Conservation (phyloP, 2,797 vertebrate genomes). For the Phataginus tetradactyla region DNA sequence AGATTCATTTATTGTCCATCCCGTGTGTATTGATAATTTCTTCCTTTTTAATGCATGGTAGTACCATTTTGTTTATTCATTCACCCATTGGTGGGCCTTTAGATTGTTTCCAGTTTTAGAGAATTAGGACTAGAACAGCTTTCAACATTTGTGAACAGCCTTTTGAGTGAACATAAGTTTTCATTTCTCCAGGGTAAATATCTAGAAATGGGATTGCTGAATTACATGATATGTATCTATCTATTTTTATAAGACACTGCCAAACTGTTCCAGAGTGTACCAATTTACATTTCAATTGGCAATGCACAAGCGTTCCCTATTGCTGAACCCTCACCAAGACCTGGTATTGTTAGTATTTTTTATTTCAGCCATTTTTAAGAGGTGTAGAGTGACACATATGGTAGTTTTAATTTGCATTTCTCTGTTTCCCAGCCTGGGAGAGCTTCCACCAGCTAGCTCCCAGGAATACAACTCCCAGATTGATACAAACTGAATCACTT, state of each 20-base stretch:
- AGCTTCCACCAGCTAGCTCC: background rate
- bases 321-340: background rate
- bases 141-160: background rate
- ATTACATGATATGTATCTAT: background rate
- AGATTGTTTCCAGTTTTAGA: background rate
- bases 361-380: background rate
- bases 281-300: background rate
- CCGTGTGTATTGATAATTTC: background rate
- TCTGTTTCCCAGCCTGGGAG: background rate
- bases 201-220: background rate
- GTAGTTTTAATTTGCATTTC: background rate
- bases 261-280: background rate
- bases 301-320: background rate
- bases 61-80: background rate
- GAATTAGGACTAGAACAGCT: background rate
- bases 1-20: background rate
- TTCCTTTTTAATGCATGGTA: background rate
- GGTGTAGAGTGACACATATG: background rate
- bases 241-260: background rate
- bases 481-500: background rate
- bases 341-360: background rate
- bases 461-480: background rate
- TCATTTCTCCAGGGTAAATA: background rate
- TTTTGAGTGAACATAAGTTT: background rate
- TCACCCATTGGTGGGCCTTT: background rate